Percentiles rank a stretch among this genome's conserved stretches.
Conservation (phyloP, 1,140 invertebrate genomes). For the Drusus annulatus region DNA sequence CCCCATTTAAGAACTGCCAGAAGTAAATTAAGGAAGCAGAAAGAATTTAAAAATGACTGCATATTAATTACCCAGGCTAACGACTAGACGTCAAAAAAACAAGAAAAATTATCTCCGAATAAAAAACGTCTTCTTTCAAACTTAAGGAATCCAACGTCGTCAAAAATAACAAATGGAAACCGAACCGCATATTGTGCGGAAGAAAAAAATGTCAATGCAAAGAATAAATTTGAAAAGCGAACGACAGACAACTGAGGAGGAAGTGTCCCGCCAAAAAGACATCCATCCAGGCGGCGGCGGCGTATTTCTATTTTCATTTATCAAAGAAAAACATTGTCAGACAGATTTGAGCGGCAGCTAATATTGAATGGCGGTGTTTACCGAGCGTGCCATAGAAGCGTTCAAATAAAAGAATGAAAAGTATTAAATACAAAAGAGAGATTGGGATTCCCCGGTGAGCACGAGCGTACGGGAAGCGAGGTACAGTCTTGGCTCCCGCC, state of each 20-base stretch:
- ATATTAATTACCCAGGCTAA: slow-evolving; percentile 58
- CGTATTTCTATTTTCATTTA: slow-evolving; percentile 58
- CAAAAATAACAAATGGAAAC: slow-evolving; percentile 53
- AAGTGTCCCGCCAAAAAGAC: slow-evolving; percentile 56
- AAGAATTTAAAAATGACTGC: slow-evolving; percentile 51
- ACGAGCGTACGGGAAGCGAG: slow-evolving; percentile 12
- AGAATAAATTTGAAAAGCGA: slow-evolving; percentile 42
- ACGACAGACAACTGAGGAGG: slow-evolving; percentile 44
- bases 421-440: slow-evolving; percentile 38
- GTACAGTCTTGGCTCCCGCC: slow-evolving; percentile 3
- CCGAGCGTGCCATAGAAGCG: slow-evolving; percentile 50
- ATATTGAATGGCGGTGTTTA: slow-evolving; percentile 56
- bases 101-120: slow-evolving; percentile 44
- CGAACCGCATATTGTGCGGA: slow-evolving; percentile 32
- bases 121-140: slow-evolving; percentile 43
- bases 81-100: slow-evolving; percentile 56
- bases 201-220: slow-evolving; percentile 46
- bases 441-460: slow-evolving; percentile 34
- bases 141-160: slow-evolving; percentile 26
- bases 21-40: slow-evolving; percentile 35
- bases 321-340: slow-evolving; percentile 58
- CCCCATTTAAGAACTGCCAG: not conserved
- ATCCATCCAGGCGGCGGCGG: slow-evolving; percentile 49
- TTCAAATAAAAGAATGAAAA: slow-evolving; percentile 55
- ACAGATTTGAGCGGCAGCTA: slow-evolving; percentile 56